phyloP scores from a whole-genome alignment of 64 coral and sea anemone genomes.

The Orbicella faveolata region DNA sequence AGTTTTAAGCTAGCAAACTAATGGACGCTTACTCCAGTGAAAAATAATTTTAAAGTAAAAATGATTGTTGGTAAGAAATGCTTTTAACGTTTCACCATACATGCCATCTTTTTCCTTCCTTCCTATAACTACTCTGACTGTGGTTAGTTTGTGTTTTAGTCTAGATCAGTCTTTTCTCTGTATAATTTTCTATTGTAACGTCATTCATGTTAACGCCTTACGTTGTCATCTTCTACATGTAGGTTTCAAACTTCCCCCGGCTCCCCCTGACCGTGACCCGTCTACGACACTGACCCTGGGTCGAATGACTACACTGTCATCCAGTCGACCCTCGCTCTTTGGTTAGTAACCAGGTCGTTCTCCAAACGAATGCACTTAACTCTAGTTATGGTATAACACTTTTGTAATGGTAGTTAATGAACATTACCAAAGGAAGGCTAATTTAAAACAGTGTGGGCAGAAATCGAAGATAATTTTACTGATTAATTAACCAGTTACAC shows the following conservation, averaged over 20 bases:
- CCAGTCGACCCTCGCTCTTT: constrained; percentile 72
- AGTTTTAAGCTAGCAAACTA: too few species aligned
- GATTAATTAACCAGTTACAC: too few species aligned
- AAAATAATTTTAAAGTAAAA: background rate
- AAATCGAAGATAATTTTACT: too few species aligned
- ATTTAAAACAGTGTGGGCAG: too few species aligned
- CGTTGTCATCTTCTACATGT: background rate
- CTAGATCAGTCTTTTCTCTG: background rate
- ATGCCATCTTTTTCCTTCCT: too few species aligned
- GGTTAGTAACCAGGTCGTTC: constrained; percentile 51
- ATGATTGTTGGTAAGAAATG: background rate
- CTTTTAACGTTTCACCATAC: too few species aligned
- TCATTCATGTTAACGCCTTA: background rate
- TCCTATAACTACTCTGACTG: too few species aligned
- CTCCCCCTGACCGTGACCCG: constrained; percentile 73
- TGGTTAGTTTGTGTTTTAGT: too few species aligned
- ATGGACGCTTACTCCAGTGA: background rate
- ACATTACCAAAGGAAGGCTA: too few species aligned
- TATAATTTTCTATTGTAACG: background rate
- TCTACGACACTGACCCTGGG: constrained; percentile 88
- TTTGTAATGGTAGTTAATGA: too few species aligned
- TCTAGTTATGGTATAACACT: too few species aligned
- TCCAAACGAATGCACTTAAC: background rate
- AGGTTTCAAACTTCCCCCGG: constrained; percentile 57
- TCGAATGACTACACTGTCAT: constrained; percentile 58